Percentiles rank a stretch among this genome's conserved stretches.
Evolutionary conservation across 2,888 invertebrate genomes (phyloP).

Genomic region (Temnothorax ravouxi): DNA sequence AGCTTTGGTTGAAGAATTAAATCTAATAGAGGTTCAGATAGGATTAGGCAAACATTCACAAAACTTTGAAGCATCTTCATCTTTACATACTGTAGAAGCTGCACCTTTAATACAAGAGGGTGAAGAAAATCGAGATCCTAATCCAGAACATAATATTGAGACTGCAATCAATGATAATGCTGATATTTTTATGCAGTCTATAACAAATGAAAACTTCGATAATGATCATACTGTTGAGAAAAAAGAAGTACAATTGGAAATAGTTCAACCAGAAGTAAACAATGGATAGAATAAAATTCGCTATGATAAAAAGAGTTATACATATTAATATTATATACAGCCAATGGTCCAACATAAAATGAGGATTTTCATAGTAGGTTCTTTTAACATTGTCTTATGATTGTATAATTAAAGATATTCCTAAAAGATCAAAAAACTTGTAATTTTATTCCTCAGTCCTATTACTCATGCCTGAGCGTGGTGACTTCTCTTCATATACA

Average conservation of each 20-base stretch:
- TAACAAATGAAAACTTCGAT: conserved; percentile 65
- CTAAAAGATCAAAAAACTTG: conserved; percentile 17
- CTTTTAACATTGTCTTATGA: conserved; percentile 37
- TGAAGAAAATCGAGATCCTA: conserved; percentile 84
- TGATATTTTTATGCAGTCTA: conserved; percentile 60
- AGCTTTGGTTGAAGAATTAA: conserved; percentile 81
- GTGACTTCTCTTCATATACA: no score
- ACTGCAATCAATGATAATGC: conserved; percentile 49
- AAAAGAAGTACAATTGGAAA: conserved; percentile 71
- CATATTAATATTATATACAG: conserved; percentile 64
- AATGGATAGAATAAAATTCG: conserved; percentile 80
- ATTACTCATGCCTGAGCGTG: no score
- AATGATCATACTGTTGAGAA: conserved; percentile 66
- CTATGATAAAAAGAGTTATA: conserved; percentile 64
- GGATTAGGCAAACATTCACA: conserved; percentile 80
- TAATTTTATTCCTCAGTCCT: conserved; percentile 42
- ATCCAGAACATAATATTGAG: conserved; percentile 79
- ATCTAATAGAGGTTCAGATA: conserved; percentile 82
- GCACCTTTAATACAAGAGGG: conserved; percentile 77
- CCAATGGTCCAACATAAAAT: conserved; percentile 64
- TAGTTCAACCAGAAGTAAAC: conserved; percentile 78
- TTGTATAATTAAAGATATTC: conserved; percentile 34
- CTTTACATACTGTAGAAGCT: conserved; percentile 70
- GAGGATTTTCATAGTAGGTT: conserved; percentile 63
- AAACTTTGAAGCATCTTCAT: conserved; percentile 75